phyloP scores from a whole-genome alignment of 2,113 vertebrate genomes.

The Urocitellus parryii region DNA sequence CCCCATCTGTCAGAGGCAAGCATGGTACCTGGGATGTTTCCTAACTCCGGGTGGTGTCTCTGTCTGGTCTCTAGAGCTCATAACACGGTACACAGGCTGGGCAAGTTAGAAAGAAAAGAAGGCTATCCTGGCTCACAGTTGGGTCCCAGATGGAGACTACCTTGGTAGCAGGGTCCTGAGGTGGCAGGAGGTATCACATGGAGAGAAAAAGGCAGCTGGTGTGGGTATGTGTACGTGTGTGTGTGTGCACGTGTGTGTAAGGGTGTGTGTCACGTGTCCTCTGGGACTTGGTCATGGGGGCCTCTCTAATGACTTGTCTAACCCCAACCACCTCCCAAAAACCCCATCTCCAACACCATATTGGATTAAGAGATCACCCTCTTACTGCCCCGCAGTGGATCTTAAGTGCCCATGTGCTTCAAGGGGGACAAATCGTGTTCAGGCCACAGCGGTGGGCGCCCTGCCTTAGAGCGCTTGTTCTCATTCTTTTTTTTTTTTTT shows the following conservation, averaged over 20 bases:
- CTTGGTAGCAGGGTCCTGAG: not conserved
- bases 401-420: not conserved
- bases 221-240: not conserved
- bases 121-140: not conserved
- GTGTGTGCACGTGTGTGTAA: no score
- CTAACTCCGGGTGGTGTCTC: not conserved
- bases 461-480: not conserved
- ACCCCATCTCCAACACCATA: no score
- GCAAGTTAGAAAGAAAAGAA: not conserved
- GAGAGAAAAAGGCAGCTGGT: not conserved
- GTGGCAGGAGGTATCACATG: rapidly evolving
- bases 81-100: not conserved
- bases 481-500: not conserved
- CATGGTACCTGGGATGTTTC: rapidly evolving
- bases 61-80: not conserved
- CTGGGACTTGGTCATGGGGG: not conserved
- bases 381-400: not conserved
- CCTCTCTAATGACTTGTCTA: not conserved
- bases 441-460: not conserved
- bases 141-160: no score
- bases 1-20: not conserved
- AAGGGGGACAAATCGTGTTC: not conserved
- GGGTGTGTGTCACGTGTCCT: not conserved
- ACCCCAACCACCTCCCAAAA: not conserved
- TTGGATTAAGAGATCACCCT: no score